Evolutionary conservation across 2,888 invertebrate species (phyloP).

Genomic region (Dermolepida albohirtum): DNA sequence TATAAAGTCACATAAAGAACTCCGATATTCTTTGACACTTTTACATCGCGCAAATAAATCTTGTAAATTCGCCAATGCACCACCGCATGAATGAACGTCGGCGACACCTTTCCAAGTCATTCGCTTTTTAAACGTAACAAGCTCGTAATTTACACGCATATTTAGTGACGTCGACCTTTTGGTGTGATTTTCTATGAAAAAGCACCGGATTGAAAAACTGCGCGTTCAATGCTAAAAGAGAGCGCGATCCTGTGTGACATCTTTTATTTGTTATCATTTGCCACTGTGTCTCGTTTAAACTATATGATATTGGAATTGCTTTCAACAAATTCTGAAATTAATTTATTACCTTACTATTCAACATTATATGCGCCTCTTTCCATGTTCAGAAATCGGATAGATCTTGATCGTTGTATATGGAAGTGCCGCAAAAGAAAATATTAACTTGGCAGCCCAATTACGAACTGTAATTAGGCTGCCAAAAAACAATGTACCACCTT

Average conservation of each 20-base stretch:
- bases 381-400: too few species aligned
- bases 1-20: too few species aligned
- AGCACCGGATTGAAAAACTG: slow-evolving; percentile 16
- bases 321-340: too few species aligned
- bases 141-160: neutral
- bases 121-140: neutral
- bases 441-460: too few species aligned
- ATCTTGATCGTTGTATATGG: too few species aligned
- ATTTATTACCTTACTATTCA: too few species aligned
- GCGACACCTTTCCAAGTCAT: neutral
- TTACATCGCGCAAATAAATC: neutral
- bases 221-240: slow-evolving; percentile 42
- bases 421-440: too few species aligned
- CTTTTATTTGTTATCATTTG: neutral
- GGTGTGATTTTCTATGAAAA: slow-evolving; percentile 1
- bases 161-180: neutral
- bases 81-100: neutral
- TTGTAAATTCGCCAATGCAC: slow-evolving; percentile 8
- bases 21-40: too few species aligned
- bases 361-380: too few species aligned
- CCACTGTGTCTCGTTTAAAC: slow-evolving; percentile 38
- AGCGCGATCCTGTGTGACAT: slow-evolving; percentile 46
- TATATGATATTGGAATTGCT: too few species aligned
- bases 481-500: too few species aligned
- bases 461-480: too few species aligned